Base-by-base conservation (phyloP, 1,140 invertebrate species). In the Drosophila murphyi region DNA sequence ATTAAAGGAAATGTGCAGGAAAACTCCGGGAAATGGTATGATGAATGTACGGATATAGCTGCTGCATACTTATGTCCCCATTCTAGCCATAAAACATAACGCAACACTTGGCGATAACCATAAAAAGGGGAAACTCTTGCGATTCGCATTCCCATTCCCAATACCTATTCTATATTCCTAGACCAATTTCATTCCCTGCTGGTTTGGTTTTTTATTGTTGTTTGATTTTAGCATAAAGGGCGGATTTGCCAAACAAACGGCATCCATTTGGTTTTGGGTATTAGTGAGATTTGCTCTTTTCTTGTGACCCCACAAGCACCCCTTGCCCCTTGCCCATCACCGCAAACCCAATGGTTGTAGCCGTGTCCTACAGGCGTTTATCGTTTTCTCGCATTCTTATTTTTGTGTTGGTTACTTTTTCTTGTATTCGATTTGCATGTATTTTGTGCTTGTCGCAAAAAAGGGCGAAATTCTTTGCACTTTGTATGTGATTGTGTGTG, bases 211-310 rank as follows among this genome's bases (percentile, higher is more conserved):
- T 85, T 85, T 86, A 86, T 85, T 85, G 78, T 86, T 86, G 82
- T 85, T 85, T 85, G 82, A 85, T 85, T 85, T 85, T 65, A 71
- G 74, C 82, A 86, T 87, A 82, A 87, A 88, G 72, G 67, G 75
- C 81, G 81, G 82, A 82, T 82, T 82, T 86, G 79, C 57, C 71
- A 69, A 65, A 76, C 76, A 87, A 78, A 86, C 82, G 72, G 86
- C 81, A 82, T 87, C 75, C 79, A 72, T 82, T 87, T 82, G 60
- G 47, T 71, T 80, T 69, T 59, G 72, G 81, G 80, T 80, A 85
- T 85, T 83, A 85, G 81, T 80, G 62, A 82, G 81, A 83, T 83
- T 83, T 83, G 61, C 64, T 63, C 56, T 47, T 57, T 63, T 54
- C 48, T 67, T 72, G 39, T 59, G 68, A 45, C 34, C 7, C 56